Evolutionary conservation across 2,797 vertebrate genomes (phyloP), one percentile per base, ranked within the genome.

Genomic region (Capromys pilorides): DNA sequence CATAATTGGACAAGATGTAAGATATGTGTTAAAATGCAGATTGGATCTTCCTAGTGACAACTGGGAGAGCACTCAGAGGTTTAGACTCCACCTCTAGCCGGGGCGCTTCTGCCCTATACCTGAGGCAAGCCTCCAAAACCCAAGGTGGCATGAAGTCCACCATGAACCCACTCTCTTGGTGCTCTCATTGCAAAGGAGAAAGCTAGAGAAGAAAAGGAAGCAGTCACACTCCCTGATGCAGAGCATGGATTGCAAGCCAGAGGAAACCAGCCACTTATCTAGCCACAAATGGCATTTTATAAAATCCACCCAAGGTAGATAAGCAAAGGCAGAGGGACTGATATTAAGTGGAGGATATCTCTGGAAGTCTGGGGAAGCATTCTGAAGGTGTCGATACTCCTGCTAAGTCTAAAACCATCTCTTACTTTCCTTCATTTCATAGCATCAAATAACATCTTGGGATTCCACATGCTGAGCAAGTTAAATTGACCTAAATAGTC

Each of bases 1-100:
- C 95, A 86, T 75, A 94, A 94, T 97, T 94, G 96, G 91, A 88
- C 36, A 77, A 92, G 94, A 94, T 95, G 19, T 91, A 89, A 95
- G 93, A 90, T 93, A 83, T 75, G 39, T 95, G 86, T 94, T 93
- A 94, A 64, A 94, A 71, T 66, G 22, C 90, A 96, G 84, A 91
- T 62, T 86, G 81, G 86, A 79, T 93, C 94, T 94, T 96, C 89
- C 91, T 86, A 62, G 94, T 88, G 81, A 94, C 73, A 94, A 95
- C 39, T 41, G 85, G 86, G 33, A 94, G 87, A 88, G 41, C 87
- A 69, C 78, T 83, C 71, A 62, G 33, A 81, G 62, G 31, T 31
- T 66, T 92, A 64, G 19, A 66, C 61, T 26, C 36, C 22, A 54
- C 51, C 57, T 67, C 69, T 82, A 59, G 59, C 33, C 57, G 66